phyloP scores from a whole-genome alignment of 2,888 invertebrate species.

The Megastigmus dorsalis region DNA sequence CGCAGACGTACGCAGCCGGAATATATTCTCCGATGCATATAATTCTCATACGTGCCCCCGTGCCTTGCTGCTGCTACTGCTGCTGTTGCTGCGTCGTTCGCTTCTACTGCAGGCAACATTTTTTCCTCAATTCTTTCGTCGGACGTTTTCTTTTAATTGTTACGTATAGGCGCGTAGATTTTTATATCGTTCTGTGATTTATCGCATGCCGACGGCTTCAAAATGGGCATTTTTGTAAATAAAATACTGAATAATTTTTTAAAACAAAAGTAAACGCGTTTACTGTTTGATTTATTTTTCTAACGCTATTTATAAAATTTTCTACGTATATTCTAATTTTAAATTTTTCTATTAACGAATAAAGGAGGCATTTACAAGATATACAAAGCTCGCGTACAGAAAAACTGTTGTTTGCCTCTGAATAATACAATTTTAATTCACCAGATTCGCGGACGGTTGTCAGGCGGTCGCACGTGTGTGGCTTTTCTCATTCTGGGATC shows the following conservation, averaged over 20 bases:
- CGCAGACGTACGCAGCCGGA: constrained; percentile 22
- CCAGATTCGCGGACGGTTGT: background rate
- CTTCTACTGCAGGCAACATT: background rate
- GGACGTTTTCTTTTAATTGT: constrained; percentile 22
- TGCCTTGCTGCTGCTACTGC: too few relatives aligned
- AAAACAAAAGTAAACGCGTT: too few relatives aligned
- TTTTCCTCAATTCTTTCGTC: background rate
- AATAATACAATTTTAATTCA: background rate
- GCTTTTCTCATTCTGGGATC: constrained; percentile 28
- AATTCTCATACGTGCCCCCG: constrained; percentile 24
- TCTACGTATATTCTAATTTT: too few relatives aligned
- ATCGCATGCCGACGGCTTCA: too few relatives aligned
- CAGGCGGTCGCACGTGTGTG: background rate
- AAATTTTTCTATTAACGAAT: too few relatives aligned
- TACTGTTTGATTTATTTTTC: too few relatives aligned
- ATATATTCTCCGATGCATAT: constrained; percentile 17
- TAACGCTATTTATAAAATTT: too few relatives aligned
- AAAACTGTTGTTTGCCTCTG: background rate
- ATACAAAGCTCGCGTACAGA: too few relatives aligned
- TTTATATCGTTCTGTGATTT: too few relatives aligned
- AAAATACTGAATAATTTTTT: too few relatives aligned
- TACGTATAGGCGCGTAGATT: background rate
- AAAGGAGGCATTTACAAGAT: too few relatives aligned
- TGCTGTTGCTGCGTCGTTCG: background rate
- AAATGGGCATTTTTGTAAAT: too few relatives aligned